Percentiles rank a stretch among this genome's conserved stretches.
Evolutionary conservation across 2,888 invertebrate species (phyloP).

Genomic region (Capitulum mitella): DNA sequence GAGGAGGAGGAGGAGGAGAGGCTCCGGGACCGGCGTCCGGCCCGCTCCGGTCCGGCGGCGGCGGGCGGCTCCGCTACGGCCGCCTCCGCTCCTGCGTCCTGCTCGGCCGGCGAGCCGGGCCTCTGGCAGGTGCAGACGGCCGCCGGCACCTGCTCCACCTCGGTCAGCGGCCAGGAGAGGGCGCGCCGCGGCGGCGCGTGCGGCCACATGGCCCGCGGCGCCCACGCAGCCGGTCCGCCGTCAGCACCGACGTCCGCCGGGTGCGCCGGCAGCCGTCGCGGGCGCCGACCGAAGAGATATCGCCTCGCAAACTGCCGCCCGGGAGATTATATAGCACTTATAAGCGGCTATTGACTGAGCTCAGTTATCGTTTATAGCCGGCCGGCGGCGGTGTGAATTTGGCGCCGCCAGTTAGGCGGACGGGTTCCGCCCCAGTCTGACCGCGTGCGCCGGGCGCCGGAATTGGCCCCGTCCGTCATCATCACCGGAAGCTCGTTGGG

Average conservation of each 20-base stretch:
- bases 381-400: not conserved
- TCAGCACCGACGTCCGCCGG: not conserved
- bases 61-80: not conserved
- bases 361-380: not conserved
- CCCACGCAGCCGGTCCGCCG: not conserved
- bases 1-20: too few species aligned
- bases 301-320: not conserved
- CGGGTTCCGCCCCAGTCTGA: not conserved
- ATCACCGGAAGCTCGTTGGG: too few species aligned
- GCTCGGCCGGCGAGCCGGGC: not conserved
- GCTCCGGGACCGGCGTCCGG: too few species aligned
- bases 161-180: not conserved
- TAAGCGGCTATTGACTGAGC: not conserved
- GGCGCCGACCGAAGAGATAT: not conserved
- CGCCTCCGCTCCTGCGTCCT: not conserved
- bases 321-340: constrained; percentile 1
- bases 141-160: not conserved
- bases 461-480: not conserved
- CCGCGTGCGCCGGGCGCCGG: too few species aligned
- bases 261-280: not conserved
- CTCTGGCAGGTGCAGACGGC: not conserved
- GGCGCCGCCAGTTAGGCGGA: too few species aligned
- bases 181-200: not conserved
- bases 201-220: not conserved
- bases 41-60: too few species aligned